A percentile compares a stretch with the other conserved stretches of the same genome.
These are phyloP conservation scores for Drosophila nigromelanica DNA, from an alignment of 1,140 invertebrate genomes.

Conservation along the genomic window DNA sequence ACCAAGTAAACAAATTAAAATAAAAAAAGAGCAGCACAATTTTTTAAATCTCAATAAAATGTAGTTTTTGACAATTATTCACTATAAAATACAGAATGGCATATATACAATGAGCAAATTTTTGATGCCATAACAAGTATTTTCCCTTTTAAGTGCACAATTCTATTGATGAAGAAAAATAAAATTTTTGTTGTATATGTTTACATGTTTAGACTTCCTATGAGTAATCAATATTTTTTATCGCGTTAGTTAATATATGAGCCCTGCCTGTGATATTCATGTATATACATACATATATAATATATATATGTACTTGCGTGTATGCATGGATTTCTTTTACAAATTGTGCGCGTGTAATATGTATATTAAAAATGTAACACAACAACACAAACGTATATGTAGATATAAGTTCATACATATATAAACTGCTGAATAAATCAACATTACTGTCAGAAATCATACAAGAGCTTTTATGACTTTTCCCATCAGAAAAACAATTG, in stretches of 20 bases:
- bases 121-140: constrained; percentile 52
- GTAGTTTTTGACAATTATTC: constrained; percentile 43
- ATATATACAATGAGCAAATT: constrained; percentile 75
- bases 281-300: constrained; percentile 13
- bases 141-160: constrained; percentile 48
- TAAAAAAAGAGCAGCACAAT: constrained; percentile 13
- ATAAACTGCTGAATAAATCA: constrained; percentile 36
- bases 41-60: constrained; percentile 7
- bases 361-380: constrained; percentile 40
- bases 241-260: constrained; percentile 15
- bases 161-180: constrained; percentile 56
- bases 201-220: constrained; percentile 49
- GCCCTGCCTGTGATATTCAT: constrained; percentile 2
- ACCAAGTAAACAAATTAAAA: constrained; percentile 26
- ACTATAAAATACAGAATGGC: constrained; percentile 70
- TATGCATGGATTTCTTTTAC: constrained; percentile 37
- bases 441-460: constrained; percentile 33
- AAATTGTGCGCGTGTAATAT: constrained; percentile 41
- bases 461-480: constrained; percentile 21
- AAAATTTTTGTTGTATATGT: constrained; percentile 33
- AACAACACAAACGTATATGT: constrained; percentile 39
- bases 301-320: constrained; percentile 22
- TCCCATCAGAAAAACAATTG: constrained; percentile 22
- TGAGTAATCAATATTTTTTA: constrained; percentile 35
- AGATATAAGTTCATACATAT: constrained; percentile 35